Conservation (phyloP, 2,113 vertebrate species). For the Syrrhaptes paradoxus region DNA sequence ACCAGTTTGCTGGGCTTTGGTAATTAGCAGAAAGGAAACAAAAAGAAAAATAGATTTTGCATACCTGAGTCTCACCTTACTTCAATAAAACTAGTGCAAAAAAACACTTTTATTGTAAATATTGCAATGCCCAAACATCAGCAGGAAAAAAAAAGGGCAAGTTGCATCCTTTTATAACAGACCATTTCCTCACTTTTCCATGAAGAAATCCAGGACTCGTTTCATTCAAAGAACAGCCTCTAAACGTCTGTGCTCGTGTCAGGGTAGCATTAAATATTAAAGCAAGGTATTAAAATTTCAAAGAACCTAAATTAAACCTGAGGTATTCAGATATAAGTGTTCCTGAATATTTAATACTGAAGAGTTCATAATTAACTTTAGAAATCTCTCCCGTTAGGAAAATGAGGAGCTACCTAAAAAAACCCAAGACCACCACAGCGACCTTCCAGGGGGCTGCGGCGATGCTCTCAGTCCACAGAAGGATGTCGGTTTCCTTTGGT, state of each 20-base stretch:
- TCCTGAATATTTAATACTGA: constrained; percentile 59
- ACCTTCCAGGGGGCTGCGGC: not conserved
- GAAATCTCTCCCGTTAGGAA: not conserved
- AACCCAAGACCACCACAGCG: not conserved
- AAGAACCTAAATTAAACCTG: constrained; percentile 56
- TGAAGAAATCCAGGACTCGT: not conserved
- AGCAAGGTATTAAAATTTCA: constrained; percentile 67
- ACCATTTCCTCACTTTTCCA: not conserved
- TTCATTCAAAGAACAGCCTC: not conserved
- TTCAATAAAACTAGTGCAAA: not conserved
- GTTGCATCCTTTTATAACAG: not conserved
- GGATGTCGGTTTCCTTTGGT: not conserved
- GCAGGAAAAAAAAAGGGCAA: not conserved
- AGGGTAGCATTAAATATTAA: constrained; percentile 66
- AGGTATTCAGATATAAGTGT: constrained; percentile 52
- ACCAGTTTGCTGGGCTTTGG: not conserved
- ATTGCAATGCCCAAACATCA: not conserved
- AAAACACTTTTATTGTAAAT: not conserved
- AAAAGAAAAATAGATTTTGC: not conserved
- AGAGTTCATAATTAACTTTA: constrained; percentile 47
- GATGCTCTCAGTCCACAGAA: not conserved
- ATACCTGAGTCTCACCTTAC: not conserved
- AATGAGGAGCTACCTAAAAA: not conserved
- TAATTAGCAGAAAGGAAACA: not conserved
- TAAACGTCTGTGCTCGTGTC: not conserved